phyloP scores from a whole-genome alignment of 2,888 invertebrate genomes.

The Hirtodrosophila histrioides region DNA sequence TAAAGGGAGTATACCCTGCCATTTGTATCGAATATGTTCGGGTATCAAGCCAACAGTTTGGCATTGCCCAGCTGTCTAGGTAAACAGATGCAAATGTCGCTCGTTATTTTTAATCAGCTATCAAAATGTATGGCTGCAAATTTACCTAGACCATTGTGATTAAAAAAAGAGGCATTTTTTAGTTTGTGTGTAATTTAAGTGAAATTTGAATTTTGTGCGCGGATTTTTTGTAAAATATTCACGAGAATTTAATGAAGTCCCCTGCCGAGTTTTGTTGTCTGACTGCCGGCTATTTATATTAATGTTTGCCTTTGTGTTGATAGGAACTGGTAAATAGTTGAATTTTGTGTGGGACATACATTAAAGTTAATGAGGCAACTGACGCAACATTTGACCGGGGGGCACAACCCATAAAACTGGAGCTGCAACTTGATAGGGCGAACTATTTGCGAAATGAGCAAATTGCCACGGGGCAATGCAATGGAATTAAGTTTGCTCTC shows the following conservation, averaged over 20 bases:
- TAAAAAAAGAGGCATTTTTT: slow-evolving; percentile 16
- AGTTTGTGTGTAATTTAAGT: slow-evolving; percentile 17
- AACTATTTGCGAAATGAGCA: slow-evolving; percentile 51
- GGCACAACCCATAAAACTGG: slow-evolving; percentile 4
- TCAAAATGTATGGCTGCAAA: slow-evolving; percentile 57
- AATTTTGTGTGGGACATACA: slow-evolving; percentile 17
- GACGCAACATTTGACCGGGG: slow-evolving; percentile 13
- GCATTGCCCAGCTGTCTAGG: slow-evolving; percentile 28
- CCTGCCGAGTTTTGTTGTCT: slow-evolving; percentile 2
- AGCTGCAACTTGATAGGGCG: slow-evolving; percentile 48
- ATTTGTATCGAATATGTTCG: not conserved
- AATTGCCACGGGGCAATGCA: slow-evolving; percentile 32
- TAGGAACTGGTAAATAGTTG: slow-evolving; percentile 23
- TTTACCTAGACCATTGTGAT: slow-evolving; percentile 27
- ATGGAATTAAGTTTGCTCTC: slow-evolving; percentile 37
- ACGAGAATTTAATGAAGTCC: slow-evolving; percentile 62
- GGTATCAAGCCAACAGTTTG: slow-evolving; percentile 13
- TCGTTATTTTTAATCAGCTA: slow-evolving; percentile 72
- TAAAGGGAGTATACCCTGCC: not conserved
- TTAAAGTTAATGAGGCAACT: slow-evolving; percentile 57
- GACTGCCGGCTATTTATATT: slow-evolving; percentile 35
- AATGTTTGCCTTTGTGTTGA: slow-evolving; percentile 26
- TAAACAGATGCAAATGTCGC: slow-evolving; percentile 58
- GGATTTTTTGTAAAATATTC: slow-evolving; percentile 46
- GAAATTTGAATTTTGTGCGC: slow-evolving; percentile 35